Evolutionary conservation across 2,888 invertebrate species (phyloP).

Genomic region (Spatulosminthurus flaviceps): DNA sequence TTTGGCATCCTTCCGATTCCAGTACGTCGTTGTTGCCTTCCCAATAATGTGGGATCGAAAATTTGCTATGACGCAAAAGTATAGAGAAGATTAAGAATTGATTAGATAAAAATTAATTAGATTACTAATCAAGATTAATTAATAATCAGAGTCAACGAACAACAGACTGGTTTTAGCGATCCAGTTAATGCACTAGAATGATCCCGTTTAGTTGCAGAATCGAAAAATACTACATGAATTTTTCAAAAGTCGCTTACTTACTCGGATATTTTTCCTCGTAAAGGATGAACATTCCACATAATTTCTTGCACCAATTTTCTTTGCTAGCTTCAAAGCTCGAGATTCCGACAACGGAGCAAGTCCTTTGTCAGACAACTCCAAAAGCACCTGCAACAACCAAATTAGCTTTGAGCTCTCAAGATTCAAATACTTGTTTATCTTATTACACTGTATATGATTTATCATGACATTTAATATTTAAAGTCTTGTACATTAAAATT

Average conservation of each 20-base stretch:
- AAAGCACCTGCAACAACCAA: slow-evolving; percentile 24
- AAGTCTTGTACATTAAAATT: slow-evolving; percentile 54
- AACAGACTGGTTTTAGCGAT: too few species aligned
- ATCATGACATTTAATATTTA: background rate
- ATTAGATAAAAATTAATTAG: too few species aligned
- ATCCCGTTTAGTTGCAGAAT: too few species aligned
- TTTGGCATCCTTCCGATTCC: too few species aligned
- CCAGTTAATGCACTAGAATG: too few species aligned
- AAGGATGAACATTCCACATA: slow-evolving; percentile 98
- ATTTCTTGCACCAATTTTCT: slow-evolving; percentile 95
- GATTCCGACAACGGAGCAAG: slow-evolving; percentile 59
- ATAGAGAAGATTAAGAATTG: too few species aligned
- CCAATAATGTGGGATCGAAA: slow-evolving; percentile 43
- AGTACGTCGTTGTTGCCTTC: too few species aligned
- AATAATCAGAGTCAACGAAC: too few species aligned
- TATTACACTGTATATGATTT: background rate
- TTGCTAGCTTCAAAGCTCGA: slow-evolving; percentile 74
- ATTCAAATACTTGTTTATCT: too few species aligned
- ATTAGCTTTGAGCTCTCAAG: background rate
- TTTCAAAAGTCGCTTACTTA: too few species aligned
- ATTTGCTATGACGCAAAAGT: slow-evolving; percentile 55
- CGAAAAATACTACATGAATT: background rate
- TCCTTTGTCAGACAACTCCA: slow-evolving; percentile 58
- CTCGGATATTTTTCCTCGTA: slow-evolving; percentile 79
- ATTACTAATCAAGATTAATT: too few species aligned